Evolutionary conservation across 2,888 invertebrate genomes (phyloP), one percentile per base, ranked within the genome.

Genomic region (Alcis repandata): DNA sequence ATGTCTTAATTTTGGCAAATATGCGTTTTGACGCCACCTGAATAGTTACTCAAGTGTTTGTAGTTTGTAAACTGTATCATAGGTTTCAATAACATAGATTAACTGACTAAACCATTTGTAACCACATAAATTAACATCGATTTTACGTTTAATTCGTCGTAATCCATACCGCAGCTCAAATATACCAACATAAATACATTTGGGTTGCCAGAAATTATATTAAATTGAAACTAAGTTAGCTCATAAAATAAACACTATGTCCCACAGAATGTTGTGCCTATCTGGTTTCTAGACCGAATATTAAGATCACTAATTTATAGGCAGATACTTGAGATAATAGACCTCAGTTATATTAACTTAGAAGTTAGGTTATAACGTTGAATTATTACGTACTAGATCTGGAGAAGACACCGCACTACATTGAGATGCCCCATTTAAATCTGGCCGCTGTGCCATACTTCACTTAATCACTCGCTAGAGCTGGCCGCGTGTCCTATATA

Each of bases 181-280:
- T 22, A 20, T 40, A 53, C 27, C 49, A 62, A 56, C 43, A 40
- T 27, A 17, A 61, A 61, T 48, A 58, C 32, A 33, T 59, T 43
- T 32, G 15, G 33, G 27, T 33, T 15, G 17, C 22, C 36, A 54
- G 33, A 48, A 45, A 63, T 63, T 41, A 59, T 36, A 59, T 59
- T 51, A 52, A 63, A 63, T 36, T 48, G 15, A 20, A 49, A 54
- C 53, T 48, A 58, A 59, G 59, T 58, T 64, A n/a, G 32, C n/a
- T 10, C 59, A 43, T 59, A 64, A 59, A 58, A 54, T 59, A 57
- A 48, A 59, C 63, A 59, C 53, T 57, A 33, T 46, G 40, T 9
- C 27, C 41, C 59, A 27, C 43, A 9, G 52, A 63, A 40, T 59
- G 48, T 59, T 43, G 33, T 33, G 32, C 19, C 27, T 33, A 53